Conservation (phyloP, 2,113 vertebrate genomes). For the Uropsilus gracilis region DNA sequence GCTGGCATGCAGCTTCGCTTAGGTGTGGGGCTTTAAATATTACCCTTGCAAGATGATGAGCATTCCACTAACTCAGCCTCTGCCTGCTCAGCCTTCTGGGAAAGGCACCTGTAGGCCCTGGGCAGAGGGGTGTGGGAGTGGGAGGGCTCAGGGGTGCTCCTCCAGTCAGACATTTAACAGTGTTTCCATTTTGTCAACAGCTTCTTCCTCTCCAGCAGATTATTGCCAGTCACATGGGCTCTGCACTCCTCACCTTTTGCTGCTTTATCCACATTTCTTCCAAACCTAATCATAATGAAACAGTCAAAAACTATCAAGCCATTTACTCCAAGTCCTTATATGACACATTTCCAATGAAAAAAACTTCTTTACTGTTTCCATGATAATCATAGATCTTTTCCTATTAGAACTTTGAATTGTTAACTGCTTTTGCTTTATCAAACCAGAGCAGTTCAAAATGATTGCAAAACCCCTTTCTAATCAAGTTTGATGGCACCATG, state of each 20-base stretch:
- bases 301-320: neutral
- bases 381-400: neutral
- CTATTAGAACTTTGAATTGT: neutral
- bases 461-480: neutral
- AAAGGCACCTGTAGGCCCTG: neutral
- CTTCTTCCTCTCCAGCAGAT: neutral
- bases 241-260: neutral
- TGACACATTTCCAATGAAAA: neutral
- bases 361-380: neutral
- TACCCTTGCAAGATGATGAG: rapidly evolving
- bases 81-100: neutral
- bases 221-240: neutral
- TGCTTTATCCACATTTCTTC: neutral
- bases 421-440: neutral
- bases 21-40: neutral
- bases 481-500: neutral
- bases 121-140: neutral
- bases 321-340: neutral
- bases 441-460: neutral
- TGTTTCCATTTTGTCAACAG: neutral
- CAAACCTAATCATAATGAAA: neutral
- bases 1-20: too few relatives aligned
- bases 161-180: neutral
- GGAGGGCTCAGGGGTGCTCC: neutral
- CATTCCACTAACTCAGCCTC: neutral